A percentile compares a stretch with the other conserved stretches of the same genome.
Evolutionary conservation across 2,113 vertebrate species (phyloP).

Genomic region (Coracopsis vasa): DNA sequence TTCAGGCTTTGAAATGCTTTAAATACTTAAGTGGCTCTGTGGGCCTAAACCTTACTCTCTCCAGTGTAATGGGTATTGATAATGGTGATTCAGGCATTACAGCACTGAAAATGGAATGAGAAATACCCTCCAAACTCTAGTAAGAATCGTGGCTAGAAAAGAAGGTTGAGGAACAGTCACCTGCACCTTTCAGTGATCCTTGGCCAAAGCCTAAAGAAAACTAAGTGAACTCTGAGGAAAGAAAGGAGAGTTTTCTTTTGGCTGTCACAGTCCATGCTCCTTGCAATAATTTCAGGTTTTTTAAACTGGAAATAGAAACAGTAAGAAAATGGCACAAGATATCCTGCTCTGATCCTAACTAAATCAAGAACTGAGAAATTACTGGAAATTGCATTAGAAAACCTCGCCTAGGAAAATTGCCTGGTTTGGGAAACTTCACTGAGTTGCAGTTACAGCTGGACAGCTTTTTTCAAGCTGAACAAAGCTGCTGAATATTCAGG

Average conservation of each 20-base stretch:
- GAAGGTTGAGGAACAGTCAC: background rate
- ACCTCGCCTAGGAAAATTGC: background rate
- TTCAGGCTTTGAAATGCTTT: slow-evolving; percentile 7
- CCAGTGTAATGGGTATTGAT: background rate
- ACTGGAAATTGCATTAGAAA: background rate
- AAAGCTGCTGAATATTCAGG: background rate
- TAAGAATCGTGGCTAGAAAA: background rate
- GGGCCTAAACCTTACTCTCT: background rate
- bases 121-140: background rate
- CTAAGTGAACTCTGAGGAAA: background rate
- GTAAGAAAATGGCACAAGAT: background rate
- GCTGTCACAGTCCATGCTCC: background rate
- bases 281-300: background rate
- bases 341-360: background rate
- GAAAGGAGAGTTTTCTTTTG: background rate
- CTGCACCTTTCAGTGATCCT: background rate
- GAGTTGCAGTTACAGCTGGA: background rate
- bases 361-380: background rate
- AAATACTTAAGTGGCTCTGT: background rate
- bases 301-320: background rate
- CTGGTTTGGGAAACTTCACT: background rate
- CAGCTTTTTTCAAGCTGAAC: background rate
- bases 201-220: background rate
- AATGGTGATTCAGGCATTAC: background rate
- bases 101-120: background rate